Evolutionary conservation across 2,113 vertebrate genomes (phyloP), one percentile per base, ranked within the genome.

Genomic region (Atractosteus spatula): DNA sequence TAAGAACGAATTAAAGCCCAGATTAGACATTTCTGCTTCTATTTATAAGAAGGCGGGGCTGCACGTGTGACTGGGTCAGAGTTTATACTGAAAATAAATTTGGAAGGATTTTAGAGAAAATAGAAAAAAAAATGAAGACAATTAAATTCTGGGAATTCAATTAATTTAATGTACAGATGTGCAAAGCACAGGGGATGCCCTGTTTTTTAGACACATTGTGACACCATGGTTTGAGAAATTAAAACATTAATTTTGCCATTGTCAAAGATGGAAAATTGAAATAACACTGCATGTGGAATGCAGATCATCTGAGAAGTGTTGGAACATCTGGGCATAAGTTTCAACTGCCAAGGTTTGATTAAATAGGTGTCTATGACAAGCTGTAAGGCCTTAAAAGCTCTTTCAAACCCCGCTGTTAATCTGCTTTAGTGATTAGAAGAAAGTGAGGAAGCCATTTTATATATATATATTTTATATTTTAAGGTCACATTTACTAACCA

Each of bases 341-440:
- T 66, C 45, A 7, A 66, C 64, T 44, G 64, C 64, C 64, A 45
- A 47, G 42, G 45, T 41, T 45, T 14, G 64, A 47, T 45, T 66
- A 44, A 66, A 66, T 44, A 47, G 42, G 64, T n/a, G 14, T 47
- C 8, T 14, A 17, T 76, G 74, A 72, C 71, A 76, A 68, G 44
- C 65, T 70, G 17, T 59, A 62, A 70, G 70, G 68, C 66, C 71
- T 42, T 66, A 17, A 70, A 29, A 69, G 55, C 42, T 12, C 45
- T 74, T 71, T 64, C 69, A 70, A 3, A 63, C 62, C 43, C 64
- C 13, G 69, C 70, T 70, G 71, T 77, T 77, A 71, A 74, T 70
- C 72, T 65, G 41, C 43, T 69, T 73, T 47, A 44, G 57, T 72
- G 57, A 59, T 44, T 57, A n/a, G 55, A 41, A 55, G 62, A 64